These are phyloP conservation scores for Norana najaformis DNA, from an alignment of 2,888 invertebrate species.

Conservation along the genomic window DNA sequence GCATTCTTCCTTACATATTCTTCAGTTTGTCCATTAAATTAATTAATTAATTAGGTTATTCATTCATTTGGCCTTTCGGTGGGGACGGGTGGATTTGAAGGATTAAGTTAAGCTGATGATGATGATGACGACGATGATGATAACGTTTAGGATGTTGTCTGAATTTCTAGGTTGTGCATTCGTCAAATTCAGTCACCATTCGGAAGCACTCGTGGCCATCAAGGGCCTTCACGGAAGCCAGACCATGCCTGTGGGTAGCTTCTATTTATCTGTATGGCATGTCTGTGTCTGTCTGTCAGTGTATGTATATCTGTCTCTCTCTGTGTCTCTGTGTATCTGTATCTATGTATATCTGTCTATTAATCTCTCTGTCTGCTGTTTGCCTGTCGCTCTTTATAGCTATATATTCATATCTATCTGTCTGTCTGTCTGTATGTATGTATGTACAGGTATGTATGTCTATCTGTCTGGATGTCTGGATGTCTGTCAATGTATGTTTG, in stretches of 20 bases:
- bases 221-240: constrained; percentile 98
- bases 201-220: constrained; percentile 97
- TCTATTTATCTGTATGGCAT: background rate
- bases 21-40: too few species aligned
- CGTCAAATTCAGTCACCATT: constrained; percentile 95
- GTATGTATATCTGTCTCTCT: background rate
- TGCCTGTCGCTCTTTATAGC: background rate
- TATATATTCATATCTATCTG: background rate
- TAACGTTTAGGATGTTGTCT: background rate
- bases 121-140: background rate
- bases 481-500: too few species aligned
- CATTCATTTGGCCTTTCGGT: too few species aligned
- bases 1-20: too few species aligned
- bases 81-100: too few species aligned
- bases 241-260: constrained; percentile 95
- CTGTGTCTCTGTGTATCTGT: background rate
- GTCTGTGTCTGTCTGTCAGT: background rate
- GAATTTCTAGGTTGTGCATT: constrained; percentile 88
- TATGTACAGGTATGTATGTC: too few species aligned
- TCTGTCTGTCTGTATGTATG: too few species aligned
- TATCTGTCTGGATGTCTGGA: too few species aligned
- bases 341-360: background rate
- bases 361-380: too few species aligned
- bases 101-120: too few species aligned
- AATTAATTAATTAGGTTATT: too few species aligned